Conservation (phyloP, 1,140 invertebrate species). For the Drosophila fuyamai region DNA sequence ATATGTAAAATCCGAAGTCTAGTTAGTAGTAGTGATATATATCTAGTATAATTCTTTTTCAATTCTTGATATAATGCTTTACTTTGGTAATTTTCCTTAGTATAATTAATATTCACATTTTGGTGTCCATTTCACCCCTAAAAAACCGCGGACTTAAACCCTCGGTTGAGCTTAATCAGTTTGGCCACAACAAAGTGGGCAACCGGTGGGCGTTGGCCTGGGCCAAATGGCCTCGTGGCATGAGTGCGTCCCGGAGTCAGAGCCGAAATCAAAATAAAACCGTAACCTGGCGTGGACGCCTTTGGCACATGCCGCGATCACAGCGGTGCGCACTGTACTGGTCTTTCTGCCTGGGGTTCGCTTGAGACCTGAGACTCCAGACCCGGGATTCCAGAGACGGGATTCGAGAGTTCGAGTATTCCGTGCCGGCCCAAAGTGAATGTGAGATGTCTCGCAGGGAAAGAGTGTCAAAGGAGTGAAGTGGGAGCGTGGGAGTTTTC, state of each 20-base stretch:
- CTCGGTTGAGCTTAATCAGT: slow-evolving; percentile 23
- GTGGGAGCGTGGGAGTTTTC: slow-evolving; percentile 68
- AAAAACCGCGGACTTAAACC: slow-evolving; percentile 1
- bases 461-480: slow-evolving; percentile 27
- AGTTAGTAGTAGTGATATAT: no score
- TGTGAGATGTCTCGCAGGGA: slow-evolving; percentile 26
- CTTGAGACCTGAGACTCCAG: slow-evolving; percentile 23
- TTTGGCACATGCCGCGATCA: slow-evolving; percentile 80
- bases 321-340: slow-evolving; percentile 60
- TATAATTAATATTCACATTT: background rate
- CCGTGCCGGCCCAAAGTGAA: slow-evolving; percentile 37
- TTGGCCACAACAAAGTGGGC: slow-evolving; percentile 49
- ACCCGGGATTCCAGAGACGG: slow-evolving; percentile 15
- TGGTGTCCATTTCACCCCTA: slow-evolving; percentile 13
- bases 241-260: slow-evolving; percentile 9
- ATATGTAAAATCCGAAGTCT: no score
- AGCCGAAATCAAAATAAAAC: slow-evolving; percentile 26
- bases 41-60: no score
- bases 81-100: background rate
- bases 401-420: slow-evolving; percentile 50
- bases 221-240: slow-evolving; percentile 39
- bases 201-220: slow-evolving; percentile 45
- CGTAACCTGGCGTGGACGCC: slow-evolving; percentile 40
- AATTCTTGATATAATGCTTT: background rate
- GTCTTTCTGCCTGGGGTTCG: slow-evolving; percentile 70